phyloP scores from a whole-genome alignment of 2,797 vertebrate species.

The Alectoris magna region DNA sequence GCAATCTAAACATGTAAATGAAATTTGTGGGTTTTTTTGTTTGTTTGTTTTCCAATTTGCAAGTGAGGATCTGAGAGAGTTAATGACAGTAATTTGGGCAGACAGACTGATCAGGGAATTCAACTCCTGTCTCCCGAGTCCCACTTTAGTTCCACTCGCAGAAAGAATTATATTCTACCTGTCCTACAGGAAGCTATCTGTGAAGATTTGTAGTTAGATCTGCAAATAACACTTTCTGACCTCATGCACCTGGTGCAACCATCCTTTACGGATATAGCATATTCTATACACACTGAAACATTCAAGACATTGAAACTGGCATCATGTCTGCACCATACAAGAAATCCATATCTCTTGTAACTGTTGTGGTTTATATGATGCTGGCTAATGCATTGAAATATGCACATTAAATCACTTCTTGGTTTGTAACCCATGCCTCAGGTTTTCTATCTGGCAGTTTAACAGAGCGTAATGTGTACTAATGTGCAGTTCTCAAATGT shows the following conservation, averaged over 20 bases:
- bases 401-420: background rate
- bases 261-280: background rate
- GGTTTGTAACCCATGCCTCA: background rate
- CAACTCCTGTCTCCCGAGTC: background rate
- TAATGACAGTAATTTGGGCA: background rate
- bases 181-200: background rate
- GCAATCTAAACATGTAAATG: background rate
- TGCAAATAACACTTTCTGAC: background rate
- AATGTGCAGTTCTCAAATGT: background rate
- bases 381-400: background rate
- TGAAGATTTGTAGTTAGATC: background rate
- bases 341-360: background rate
- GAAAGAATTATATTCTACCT: background rate
- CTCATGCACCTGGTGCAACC: rapidly evolving
- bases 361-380: background rate
- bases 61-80: background rate
- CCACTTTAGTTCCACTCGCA: background rate
- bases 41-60: background rate
- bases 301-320: background rate
- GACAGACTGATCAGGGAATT: background rate
- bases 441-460: background rate
- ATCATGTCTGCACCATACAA: background rate
- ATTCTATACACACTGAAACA: background rate
- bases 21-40: background rate
- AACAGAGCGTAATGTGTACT: background rate